Conservation (phyloP, 2,113 vertebrate species). For the Salvelinus fontinalis region DNA sequence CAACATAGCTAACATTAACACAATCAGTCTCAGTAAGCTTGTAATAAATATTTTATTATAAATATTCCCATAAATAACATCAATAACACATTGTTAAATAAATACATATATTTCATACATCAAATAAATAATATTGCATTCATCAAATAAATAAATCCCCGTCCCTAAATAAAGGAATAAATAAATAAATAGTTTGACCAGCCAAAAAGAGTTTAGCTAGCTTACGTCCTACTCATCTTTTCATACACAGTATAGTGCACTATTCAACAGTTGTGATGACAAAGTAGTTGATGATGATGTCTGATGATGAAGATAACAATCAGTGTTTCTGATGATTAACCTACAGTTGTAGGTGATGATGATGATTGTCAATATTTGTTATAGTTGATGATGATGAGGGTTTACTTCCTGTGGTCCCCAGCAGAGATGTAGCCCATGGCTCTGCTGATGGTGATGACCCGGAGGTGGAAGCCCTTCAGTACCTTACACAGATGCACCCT, state of each 20-base stretch:
- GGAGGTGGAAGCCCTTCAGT: conserved; percentile 77
- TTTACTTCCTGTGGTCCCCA: conserved; percentile 58
- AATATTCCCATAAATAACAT: conserved; percentile 57
- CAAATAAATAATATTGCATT: conserved; percentile 40
- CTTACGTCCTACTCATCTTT: conserved; percentile 4
- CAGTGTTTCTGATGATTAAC: conserved; percentile 16
- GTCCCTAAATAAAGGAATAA: conserved; percentile 14
- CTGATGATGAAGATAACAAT: neutral
- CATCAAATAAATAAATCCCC: conserved; percentile 43
- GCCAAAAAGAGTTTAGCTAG: neutral
- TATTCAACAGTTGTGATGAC: conserved; percentile 23
- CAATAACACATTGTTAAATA: conserved; percentile 52
- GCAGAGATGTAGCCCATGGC: conserved; percentile 75
- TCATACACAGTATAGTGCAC: conserved; percentile 6
- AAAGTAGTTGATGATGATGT: conserved; percentile 11
- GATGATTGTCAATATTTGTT: neutral
- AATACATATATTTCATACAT: conserved; percentile 1
- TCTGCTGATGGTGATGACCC: conserved; percentile 80
- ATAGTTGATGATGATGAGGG: conserved; percentile 9
- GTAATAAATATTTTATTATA: conserved; percentile 43
- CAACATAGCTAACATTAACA: too few species aligned
- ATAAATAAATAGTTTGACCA: conserved; percentile 48
- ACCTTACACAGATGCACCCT: conserved; percentile 72
- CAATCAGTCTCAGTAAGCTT: neutral
- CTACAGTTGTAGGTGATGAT: neutral